These are phyloP conservation scores for Adrianichthys oophorus DNA, from an alignment of 2,797 vertebrate species.

Conservation along the genomic window DNA sequence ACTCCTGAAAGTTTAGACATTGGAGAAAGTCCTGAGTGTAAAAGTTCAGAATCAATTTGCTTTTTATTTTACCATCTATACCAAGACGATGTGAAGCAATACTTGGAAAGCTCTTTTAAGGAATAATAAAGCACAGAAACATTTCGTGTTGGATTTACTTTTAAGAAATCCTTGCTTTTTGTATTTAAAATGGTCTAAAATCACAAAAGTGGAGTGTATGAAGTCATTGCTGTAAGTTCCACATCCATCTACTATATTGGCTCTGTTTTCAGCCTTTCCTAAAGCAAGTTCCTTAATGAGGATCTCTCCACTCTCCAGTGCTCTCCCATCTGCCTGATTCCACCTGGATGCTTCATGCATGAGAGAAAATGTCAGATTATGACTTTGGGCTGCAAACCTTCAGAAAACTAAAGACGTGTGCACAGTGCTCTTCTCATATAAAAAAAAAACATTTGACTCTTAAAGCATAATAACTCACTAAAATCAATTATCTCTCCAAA, in stretches of 20 bases:
- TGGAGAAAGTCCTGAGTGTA: conserved; percentile 63
- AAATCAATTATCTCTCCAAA: no score
- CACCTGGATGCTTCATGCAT: conserved; percentile 63
- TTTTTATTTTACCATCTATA: conserved; percentile 50
- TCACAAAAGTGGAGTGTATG: conserved; percentile 7
- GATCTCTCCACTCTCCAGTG: conserved; percentile 49
- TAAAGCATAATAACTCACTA: conserved; percentile 25
- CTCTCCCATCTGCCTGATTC: conserved; percentile 67
- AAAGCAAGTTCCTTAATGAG: conserved; percentile 60
- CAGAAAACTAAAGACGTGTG: conserved; percentile 20
- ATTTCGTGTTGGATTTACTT: conserved; percentile 1
- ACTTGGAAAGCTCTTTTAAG: conserved; percentile 64
- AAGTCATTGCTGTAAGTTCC: conserved; percentile 16
- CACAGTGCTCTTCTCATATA: conserved; percentile 30
- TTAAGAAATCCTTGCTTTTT: conserved; percentile 5
- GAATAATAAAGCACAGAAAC: conserved; percentile 53
- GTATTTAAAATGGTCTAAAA: conserved; percentile 3
- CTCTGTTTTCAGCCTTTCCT: conserved; percentile 57
- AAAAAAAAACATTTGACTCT: conserved; percentile 22
- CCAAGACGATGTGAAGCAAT: conserved; percentile 66
- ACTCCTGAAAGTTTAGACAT: conserved; percentile 32
- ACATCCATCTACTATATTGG: conserved; percentile 25
- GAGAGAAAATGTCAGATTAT: conserved; percentile 35
- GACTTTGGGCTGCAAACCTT: conserved; percentile 34
- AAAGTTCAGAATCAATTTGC: conserved; percentile 36